Base-by-base conservation (phyloP, 2,797 vertebrate genomes). In the Chromobotia macracanthus region DNA sequence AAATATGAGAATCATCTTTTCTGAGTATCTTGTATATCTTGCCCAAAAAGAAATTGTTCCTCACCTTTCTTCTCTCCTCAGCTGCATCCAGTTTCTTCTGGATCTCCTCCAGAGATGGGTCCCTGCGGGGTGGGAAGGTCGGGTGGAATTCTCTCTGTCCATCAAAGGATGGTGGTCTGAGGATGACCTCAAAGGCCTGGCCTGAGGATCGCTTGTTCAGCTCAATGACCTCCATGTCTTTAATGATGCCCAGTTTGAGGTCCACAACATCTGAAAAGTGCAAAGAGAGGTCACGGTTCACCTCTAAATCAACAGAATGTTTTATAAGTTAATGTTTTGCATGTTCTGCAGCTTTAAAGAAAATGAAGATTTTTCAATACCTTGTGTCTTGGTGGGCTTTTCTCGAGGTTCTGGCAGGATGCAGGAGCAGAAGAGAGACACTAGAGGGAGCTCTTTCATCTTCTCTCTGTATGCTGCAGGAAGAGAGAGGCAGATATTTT, bases 181-280 rank as follows among this genome's bases (percentile, higher is more conserved):
- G 92, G 91, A 99, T 98, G 84, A 99, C 97, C 90, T 99, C 96
- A 0, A 98, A 99, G 84, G 97, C 97, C 83, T 97, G 97, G 8
- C 97, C 97, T 0, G 96, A 97, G 2, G 96, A 88, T 0, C 96
- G 89, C 67, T 97, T 98, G 90, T 95, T 97, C 86, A 98, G 91
- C 89, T 99, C 97, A 0, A 98, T 98, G 81, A 99, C 97, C 82
- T 99, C 97, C 97, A 99, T 97, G 92, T 99, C 96, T 0, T 95
- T 95, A 85, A 99, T 97, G 70, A 95, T 94, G 0, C 97, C 97
- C 91, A 97, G 95, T 79, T 96, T 97, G 86, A 98, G 90, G 84
- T 98, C 96, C 72, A 98, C 97, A 0, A 97, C 95, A 68, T 96
- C 97, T 89, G 87, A 78, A 81, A 81, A 16, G 25, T 61, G 23